These are phyloP conservation scores for Drosophila asahinai DNA, from an alignment of 1,140 invertebrate species.

Conservation along the genomic window DNA sequence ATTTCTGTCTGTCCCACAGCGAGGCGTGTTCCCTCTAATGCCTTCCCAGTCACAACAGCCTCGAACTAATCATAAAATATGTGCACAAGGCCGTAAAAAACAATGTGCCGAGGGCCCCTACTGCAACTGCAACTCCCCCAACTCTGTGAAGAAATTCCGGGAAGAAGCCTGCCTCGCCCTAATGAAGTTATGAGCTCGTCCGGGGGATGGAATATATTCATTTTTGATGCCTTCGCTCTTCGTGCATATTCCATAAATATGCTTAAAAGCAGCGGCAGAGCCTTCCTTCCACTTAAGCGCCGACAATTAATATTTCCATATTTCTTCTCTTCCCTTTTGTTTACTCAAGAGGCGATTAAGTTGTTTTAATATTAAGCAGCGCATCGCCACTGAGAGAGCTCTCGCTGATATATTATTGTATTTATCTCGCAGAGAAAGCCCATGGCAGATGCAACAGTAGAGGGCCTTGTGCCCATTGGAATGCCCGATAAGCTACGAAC, in stretches of 20 bases:
- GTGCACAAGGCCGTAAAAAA: slow-evolving; percentile 40
- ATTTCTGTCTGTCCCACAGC: slow-evolving; percentile 26
- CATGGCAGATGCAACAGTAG: slow-evolving; percentile 19
- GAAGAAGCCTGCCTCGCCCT: slow-evolving; percentile 48
- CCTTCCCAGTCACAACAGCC: slow-evolving; percentile 43
- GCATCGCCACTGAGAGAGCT: not conserved
- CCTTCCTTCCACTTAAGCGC: slow-evolving; percentile 65
- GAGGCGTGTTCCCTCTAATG: slow-evolving; percentile 26
- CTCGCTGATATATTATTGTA: slow-evolving; percentile 18
- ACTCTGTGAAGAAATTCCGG: slow-evolving; percentile 31
- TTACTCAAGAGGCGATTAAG: slow-evolving; percentile 68
- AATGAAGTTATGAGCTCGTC: slow-evolving; percentile 63
- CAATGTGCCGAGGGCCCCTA: not conserved
- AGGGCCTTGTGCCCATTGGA: slow-evolving; percentile 41
- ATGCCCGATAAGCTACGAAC: slow-evolving; percentile 13
- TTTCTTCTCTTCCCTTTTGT: slow-evolving; percentile 37
- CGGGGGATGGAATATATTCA: slow-evolving; percentile 31
- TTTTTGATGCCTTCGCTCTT: slow-evolving; percentile 39
- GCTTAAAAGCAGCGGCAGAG: slow-evolving; percentile 15
- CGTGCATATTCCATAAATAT: slow-evolving; percentile 53
- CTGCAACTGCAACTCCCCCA: slow-evolving; percentile 40
- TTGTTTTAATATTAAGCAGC: slow-evolving; percentile 62
- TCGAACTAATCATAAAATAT: slow-evolving; percentile 35
- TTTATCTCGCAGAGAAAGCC: slow-evolving; percentile 23
- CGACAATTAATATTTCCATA: slow-evolving; percentile 67